These are phyloP conservation scores for Eurypyga helias DNA, from an alignment of 2,113 vertebrate species.

Conservation along the genomic window DNA sequence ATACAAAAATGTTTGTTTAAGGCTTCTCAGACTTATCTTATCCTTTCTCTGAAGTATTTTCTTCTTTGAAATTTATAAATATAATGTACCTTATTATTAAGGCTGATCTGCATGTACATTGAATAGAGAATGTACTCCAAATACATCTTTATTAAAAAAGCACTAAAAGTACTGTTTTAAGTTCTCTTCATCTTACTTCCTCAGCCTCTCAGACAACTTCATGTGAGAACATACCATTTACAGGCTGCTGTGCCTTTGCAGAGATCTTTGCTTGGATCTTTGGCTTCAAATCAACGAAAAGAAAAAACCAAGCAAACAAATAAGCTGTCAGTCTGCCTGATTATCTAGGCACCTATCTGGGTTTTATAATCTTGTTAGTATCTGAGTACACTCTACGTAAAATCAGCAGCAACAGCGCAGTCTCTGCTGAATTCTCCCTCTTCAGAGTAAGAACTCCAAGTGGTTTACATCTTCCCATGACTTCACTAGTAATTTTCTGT, in stretches of 20 bases:
- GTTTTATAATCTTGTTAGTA: neutral
- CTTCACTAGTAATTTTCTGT: neutral
- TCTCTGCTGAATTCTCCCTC: neutral
- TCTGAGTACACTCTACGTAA: neutral
- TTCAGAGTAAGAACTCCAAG: neutral
- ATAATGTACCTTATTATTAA: neutral
- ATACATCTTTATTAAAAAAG: slow-evolving; percentile 37
- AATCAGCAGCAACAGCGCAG: neutral
- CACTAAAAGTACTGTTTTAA: neutral
- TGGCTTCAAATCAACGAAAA: slow-evolving; percentile 52
- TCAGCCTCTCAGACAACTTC: neutral
- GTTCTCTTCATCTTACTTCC: neutral
- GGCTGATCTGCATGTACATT: slow-evolving; percentile 43
- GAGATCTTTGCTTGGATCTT: slow-evolving; percentile 58
- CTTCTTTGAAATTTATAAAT: slow-evolving; percentile 56
- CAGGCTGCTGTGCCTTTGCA: neutral
- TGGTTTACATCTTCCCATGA: neutral
- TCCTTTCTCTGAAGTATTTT: slow-evolving; percentile 20
- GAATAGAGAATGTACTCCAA: neutral
- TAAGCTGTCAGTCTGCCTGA: slow-evolving; percentile 41
- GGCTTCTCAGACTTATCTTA: neutral
- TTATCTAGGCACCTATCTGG: slow-evolving; percentile 48
- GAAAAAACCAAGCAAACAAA: neutral
- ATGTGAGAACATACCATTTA: slow-evolving; percentile 26
- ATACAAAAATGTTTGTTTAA: slow-evolving; percentile 25